Evolutionary conservation across 2,797 vertebrate species (phyloP).

Genomic region (Catamblyrhynchus diadema): DNA sequence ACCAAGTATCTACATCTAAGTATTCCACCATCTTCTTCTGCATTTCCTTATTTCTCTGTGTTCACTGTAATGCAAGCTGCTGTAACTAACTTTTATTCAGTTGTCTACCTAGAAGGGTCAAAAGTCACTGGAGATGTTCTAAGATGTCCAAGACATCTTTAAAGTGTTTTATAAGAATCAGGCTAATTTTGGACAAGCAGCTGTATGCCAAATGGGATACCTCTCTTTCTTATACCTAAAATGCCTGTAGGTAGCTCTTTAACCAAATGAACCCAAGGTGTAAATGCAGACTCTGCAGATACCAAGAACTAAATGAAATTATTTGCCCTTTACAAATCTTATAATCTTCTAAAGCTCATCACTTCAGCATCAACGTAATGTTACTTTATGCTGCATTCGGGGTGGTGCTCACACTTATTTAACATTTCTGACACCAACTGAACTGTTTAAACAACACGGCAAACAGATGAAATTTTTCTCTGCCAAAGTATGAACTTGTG

Average conservation of each 20-base stretch:
- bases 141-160: neutral
- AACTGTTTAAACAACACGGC: neutral
- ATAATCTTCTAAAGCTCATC: neutral
- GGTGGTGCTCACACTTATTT: neutral
- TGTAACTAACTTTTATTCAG: neutral
- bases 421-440: neutral
- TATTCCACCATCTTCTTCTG: neutral
- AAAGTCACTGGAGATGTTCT: neutral
- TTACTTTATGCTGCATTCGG: accelerated
- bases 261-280: neutral
- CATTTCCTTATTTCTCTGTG: neutral
- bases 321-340: accelerated
- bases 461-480: neutral
- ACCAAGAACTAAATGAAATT: neutral
- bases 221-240: neutral
- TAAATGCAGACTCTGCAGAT: neutral
- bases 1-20: neutral
- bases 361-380: neutral
- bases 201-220: neutral
- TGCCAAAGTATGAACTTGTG: neutral
- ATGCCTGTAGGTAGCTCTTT: neutral
- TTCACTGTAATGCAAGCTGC: neutral
- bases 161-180: neutral
- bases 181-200: neutral
- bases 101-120: neutral